These are phyloP conservation scores for Oreocharis arfaki DNA, from an alignment of 2,113 vertebrate species.

Conservation along the genomic window DNA sequence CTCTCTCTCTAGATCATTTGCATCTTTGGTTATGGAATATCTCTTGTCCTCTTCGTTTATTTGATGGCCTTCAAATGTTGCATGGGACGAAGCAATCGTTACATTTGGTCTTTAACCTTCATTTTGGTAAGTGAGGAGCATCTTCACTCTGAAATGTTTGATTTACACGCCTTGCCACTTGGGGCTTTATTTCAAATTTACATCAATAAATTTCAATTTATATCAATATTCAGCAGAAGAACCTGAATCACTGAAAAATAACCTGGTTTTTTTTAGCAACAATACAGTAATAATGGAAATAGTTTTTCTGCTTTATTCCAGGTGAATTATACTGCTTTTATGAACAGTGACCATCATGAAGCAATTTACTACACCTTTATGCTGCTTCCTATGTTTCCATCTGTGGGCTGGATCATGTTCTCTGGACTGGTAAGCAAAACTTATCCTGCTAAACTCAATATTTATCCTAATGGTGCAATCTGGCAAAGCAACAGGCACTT, in stretches of 20 bases:
- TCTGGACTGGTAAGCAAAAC: not conserved
- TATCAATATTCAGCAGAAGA: not conserved
- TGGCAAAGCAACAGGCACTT: not conserved
- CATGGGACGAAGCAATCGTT: constrained; percentile 76
- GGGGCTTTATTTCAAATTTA: not conserved
- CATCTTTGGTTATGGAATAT: constrained; percentile 71
- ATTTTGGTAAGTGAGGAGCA: constrained; percentile 77
- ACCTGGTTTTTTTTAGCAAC: not conserved
- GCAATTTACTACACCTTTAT: not conserved
- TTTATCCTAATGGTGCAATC: not conserved
- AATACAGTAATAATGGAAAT: not conserved
- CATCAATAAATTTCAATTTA: not conserved
- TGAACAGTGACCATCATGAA: accelerated
- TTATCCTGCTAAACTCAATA: accelerated
- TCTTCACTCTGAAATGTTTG: not conserved
- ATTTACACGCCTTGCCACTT: not conserved
- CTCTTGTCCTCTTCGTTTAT: constrained; percentile 81
- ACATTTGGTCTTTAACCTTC: constrained; percentile 79
- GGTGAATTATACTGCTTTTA: not conserved
- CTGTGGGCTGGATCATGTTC: constrained; percentile 62
- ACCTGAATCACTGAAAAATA: not conserved
- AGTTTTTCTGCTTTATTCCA: not conserved
- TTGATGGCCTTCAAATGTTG: constrained; percentile 76
- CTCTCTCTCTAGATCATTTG: constrained; percentile 70
- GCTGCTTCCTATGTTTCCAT: constrained; percentile 76